phyloP scores from a whole-genome alignment of 2,888 invertebrate species.

The Allolobophora icterica region DNA sequence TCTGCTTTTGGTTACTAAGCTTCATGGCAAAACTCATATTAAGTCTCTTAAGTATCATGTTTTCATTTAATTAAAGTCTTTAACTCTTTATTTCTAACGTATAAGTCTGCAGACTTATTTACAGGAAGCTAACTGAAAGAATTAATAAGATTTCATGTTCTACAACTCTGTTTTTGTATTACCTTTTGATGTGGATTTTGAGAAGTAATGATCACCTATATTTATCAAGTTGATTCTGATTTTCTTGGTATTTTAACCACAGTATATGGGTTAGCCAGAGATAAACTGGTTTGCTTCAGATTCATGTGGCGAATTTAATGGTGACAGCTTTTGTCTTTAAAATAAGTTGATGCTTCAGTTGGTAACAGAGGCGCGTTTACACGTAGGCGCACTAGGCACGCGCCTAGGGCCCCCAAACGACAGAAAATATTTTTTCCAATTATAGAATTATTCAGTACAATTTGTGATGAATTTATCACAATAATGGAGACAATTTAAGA shows the following conservation, averaged over 20 bases:
- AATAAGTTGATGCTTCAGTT: neutral
- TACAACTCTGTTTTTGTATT: neutral
- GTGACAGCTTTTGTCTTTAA: neutral
- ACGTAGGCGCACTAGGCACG: too few relatives aligned
- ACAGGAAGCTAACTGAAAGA: neutral
- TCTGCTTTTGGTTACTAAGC: too few relatives aligned
- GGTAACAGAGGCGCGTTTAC: too few relatives aligned
- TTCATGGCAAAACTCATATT: neutral
- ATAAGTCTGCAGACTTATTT: neutral
- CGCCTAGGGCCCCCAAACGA: too few relatives aligned
- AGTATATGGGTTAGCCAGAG: neutral
- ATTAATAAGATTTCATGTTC: neutral
- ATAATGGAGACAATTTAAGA: too few relatives aligned
- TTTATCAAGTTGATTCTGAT: neutral
- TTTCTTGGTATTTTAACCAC: neutral
- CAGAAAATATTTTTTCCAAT: too few relatives aligned
- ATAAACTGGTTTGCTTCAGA: neutral
- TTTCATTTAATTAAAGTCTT: neutral
- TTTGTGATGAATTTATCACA: too few relatives aligned
- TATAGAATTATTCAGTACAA: too few relatives aligned
- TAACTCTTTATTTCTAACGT: neutral
- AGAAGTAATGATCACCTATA: too few relatives aligned
- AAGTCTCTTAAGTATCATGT: neutral
- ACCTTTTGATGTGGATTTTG: neutral
- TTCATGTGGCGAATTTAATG: neutral